phyloP scores from a whole-genome alignment of 2,113 vertebrate genomes.

The Notiomystis cincta region DNA sequence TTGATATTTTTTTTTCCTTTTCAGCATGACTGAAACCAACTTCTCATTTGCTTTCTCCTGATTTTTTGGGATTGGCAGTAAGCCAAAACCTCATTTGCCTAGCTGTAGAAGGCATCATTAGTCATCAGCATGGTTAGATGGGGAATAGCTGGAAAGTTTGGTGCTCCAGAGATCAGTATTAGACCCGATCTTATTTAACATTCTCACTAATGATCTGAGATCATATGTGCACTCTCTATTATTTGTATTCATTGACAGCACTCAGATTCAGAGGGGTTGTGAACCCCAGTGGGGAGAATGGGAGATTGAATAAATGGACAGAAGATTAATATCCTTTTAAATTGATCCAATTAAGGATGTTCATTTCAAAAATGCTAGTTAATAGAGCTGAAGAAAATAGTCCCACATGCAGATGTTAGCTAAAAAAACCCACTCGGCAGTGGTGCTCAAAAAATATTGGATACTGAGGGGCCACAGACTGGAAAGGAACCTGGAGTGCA shows the following conservation, averaged over 20 bases:
- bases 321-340: slow-evolving; percentile 34
- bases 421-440: background rate
- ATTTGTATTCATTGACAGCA: slow-evolving; percentile 22
- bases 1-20: background rate
- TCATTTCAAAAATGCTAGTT: background rate
- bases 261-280: slow-evolving; percentile 10
- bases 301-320: slow-evolving; percentile 14
- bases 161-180: slow-evolving; percentile 34
- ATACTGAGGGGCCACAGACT: background rate
- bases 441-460: background rate
- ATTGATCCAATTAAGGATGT: slow-evolving; percentile 31
- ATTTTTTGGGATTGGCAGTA: slow-evolving; percentile 12
- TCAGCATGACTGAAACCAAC: background rate
- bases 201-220: slow-evolving; percentile 34
- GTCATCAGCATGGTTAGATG: background rate
- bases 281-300: slow-evolving; percentile 3
- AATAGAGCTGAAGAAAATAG: background rate
- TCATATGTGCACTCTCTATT: background rate
- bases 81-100: slow-evolving; percentile 19
- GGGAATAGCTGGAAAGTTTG: slow-evolving; percentile 21
- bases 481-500: background rate
- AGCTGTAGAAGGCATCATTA: background rate
- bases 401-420: background rate
- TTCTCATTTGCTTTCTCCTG: background rate
- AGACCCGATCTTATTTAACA: slow-evolving; percentile 22